Evolutionary conservation across 2,113 vertebrate species (phyloP).

Genomic region (Lampris megalopsis): DNA sequence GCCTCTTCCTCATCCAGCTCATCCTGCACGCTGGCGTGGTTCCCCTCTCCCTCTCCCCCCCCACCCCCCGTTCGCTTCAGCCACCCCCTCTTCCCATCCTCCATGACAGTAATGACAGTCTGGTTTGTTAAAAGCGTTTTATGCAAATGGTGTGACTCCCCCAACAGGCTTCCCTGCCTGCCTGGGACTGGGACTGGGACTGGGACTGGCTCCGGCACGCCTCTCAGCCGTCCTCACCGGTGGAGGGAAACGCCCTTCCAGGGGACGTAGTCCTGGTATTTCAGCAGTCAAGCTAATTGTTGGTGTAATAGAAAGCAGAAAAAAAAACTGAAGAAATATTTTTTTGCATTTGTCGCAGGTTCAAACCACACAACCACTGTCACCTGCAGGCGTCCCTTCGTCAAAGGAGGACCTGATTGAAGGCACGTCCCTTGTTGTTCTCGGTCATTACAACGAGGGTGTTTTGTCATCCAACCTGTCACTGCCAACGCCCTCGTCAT

Average conservation of each 20-base stretch:
- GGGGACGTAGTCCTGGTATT: background rate
- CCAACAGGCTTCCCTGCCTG: background rate
- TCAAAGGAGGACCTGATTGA: background rate
- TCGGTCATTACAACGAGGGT: background rate
- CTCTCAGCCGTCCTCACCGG: background rate
- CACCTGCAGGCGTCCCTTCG: background rate
- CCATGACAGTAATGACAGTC: constrained; percentile 28
- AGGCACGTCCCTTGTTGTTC: background rate
- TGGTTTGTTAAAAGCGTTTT: constrained; percentile 26
- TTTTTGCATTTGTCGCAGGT: too few relatives aligned
- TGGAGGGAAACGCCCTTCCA: background rate
- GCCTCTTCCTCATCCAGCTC: constrained; percentile 12
- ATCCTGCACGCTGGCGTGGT: constrained; percentile 4
- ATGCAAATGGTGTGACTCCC: constrained; percentile 13
- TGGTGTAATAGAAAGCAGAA: background rate
- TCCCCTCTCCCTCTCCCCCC: constrained; percentile 8
- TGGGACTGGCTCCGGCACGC: background rate
- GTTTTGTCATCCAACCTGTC: background rate
- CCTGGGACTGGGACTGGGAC: background rate
- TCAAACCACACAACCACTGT: background rate
- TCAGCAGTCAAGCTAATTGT: background rate
- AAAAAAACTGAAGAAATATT: too few relatives aligned
- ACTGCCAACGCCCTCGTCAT: background rate
- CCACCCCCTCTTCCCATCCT: background rate
- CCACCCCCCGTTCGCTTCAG: background rate